Conservation (phyloP, 1,140 invertebrate genomes). For the Coelopa frigida region DNA sequence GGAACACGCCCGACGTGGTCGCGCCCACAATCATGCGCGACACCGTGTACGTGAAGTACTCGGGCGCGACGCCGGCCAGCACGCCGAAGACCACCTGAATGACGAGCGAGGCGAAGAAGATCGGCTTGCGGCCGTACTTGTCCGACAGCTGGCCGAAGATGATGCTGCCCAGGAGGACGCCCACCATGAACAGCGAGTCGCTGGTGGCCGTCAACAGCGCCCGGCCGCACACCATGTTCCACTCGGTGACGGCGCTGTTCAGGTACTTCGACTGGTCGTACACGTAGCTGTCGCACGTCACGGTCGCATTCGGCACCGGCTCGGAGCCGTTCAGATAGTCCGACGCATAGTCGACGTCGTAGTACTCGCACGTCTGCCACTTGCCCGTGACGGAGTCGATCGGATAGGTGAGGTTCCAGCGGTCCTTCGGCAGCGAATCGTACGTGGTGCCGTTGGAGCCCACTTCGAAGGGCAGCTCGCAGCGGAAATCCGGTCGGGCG, state of each 20-base stretch:
- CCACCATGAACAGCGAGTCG: slow-evolving; percentile 76
- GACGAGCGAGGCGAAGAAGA: slow-evolving; percentile 64
- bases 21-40: slow-evolving; percentile 64
- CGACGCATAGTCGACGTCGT: slow-evolving; percentile 40
- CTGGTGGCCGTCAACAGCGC: slow-evolving; percentile 62
- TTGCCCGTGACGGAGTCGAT: slow-evolving; percentile 46
- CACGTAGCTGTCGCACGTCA: slow-evolving; percentile 51
- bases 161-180: slow-evolving; percentile 71
- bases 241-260: slow-evolving; percentile 61
- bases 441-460: slow-evolving; percentile 47
- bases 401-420: slow-evolving; percentile 52
- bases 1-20: slow-evolving; percentile 67
- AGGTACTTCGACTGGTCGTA: slow-evolving; percentile 55
- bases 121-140: slow-evolving; percentile 64
- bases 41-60: slow-evolving; percentile 62
- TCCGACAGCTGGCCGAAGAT: slow-evolving; percentile 75
- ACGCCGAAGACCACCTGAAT: slow-evolving; percentile 63
- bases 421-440: slow-evolving; percentile 35
- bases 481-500: slow-evolving; percentile 56
- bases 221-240: slow-evolving; percentile 66
- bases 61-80: slow-evolving; percentile 56
- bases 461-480: slow-evolving; percentile 53
- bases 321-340: slow-evolving; percentile 30
- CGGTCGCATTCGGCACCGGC: slow-evolving; percentile 15
- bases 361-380: slow-evolving; percentile 50